Base-by-base conservation (phyloP, 2,888 invertebrate species). In the Microdon myrmicae region DNA sequence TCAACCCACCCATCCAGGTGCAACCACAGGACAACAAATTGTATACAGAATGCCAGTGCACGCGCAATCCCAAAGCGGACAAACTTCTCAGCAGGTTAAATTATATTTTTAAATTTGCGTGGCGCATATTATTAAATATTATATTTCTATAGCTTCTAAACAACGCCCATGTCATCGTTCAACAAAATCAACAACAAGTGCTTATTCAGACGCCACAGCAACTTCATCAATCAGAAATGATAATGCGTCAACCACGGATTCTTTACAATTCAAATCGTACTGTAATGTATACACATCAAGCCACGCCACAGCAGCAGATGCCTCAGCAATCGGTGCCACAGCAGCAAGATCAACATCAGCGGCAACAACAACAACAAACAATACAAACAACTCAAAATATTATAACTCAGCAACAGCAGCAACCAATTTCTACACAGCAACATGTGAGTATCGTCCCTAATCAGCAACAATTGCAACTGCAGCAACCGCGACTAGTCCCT, bases 181-280 rank as follows among this genome's bases (percentile, higher is more conserved):
- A 75, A 28, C 72, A 73, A 31, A 72, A 74, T 12, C 76, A 74
- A 4, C 77, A 76, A n/a, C 78, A 75, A 5, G 76, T 77, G 3
- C 53, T 77, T 6, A 77, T 77, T 41, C 79, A 78, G 29, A 68
- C 73, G 0, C 76, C 75, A 0, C 78, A 74, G 43, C 8, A 45
- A 8, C 51, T 64, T 23, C 64, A 64, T 32, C 76, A 79, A 19
- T 75, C 73, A 41, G 78, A 79, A 32, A 71, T 79, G 12, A 75
- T 79, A 2, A 75, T 79, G 76, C 74, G 78, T 0, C 79, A 76
- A 59, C 70, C 73, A 8, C 72, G 76, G n/a, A 75, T 76, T 9
- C 72, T 76, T 22, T 76, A 75, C 45, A 75, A 70, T 37, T 59
- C 71, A 31, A 76, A 75, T 69, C 76, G 75, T 9, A 53, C 64